Conservation (phyloP, 2,888 invertebrate species). For the Mellilla xanthometata region DNA sequence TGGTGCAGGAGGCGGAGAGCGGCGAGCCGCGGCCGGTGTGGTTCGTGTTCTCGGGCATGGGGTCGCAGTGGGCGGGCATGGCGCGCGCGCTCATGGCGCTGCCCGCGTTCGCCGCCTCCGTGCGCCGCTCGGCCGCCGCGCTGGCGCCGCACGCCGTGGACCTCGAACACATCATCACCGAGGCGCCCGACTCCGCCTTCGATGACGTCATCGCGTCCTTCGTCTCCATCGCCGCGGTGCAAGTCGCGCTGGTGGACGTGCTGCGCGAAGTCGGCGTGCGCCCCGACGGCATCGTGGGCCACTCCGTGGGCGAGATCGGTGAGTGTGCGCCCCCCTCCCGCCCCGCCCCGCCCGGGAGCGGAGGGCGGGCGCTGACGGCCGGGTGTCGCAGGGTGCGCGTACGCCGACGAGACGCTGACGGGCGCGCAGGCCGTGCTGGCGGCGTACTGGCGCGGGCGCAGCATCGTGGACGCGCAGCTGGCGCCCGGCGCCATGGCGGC, state of each 20-base stretch:
- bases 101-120: slow-evolving; percentile 90
- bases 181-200: slow-evolving; percentile 89
- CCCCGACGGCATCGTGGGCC: slow-evolving; percentile 98
- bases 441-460: slow-evolving; percentile 96
- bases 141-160: slow-evolving; percentile 91
- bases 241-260: slow-evolving; percentile 97
- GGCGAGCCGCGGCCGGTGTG: slow-evolving; percentile 89
- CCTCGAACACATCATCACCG: slow-evolving; percentile 90
- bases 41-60: slow-evolving; percentile 99
- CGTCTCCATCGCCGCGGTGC: slow-evolving; percentile 96
- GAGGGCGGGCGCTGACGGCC: neutral
- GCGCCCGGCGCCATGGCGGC: slow-evolving; percentile 95
- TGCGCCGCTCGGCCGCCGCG: slow-evolving; percentile 89
- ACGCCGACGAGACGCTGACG: slow-evolving; percentile 97
- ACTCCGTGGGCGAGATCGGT: slow-evolving; percentile 95
- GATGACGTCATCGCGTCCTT: slow-evolving; percentile 95
- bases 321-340: no score
- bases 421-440: slow-evolving; percentile 96
- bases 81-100: slow-evolving; percentile 92
- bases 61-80: slow-evolving; percentile 99
- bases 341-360: no score
- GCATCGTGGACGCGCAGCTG: slow-evolving; percentile 89
- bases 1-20: neutral
- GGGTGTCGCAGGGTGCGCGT: slow-evolving; percentile 89
- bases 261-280: slow-evolving; percentile 88